Conservation (phyloP, 2,113 vertebrate species). For the Cyanoderma ruficeps region DNA sequence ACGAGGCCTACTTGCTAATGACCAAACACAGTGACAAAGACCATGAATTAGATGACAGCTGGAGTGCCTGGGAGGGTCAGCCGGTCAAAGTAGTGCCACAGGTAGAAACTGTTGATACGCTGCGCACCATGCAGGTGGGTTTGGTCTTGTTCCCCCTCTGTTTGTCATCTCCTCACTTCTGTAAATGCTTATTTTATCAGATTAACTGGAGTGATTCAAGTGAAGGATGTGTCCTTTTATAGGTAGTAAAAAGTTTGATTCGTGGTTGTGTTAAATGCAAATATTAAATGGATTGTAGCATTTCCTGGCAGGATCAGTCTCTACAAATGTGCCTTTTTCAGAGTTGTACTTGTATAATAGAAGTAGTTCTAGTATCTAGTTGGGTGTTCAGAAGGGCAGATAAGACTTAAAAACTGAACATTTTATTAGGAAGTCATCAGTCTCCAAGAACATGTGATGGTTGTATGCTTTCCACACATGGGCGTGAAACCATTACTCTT, state of each 20-base stretch:
- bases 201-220: neutral
- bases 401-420: neutral
- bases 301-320: neutral
- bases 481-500: neutral
- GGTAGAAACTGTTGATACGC: slow-evolving; percentile 90
- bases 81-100: slow-evolving; percentile 88
- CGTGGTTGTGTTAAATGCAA: neutral
- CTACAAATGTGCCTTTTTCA: neutral
- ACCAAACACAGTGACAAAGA: slow-evolving; percentile 83
- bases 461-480: neutral
- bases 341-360: neutral
- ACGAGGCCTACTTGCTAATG: slow-evolving; percentile 90
- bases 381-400: neutral
- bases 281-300: neutral
- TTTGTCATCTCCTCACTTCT: neutral
- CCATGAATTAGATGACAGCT: slow-evolving; percentile 64
- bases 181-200: neutral
- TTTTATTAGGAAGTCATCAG: neutral
- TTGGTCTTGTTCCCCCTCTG: neutral
- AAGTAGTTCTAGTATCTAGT: neutral
- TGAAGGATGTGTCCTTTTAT: neutral
- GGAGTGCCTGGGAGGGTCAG: slow-evolving; percentile 84
- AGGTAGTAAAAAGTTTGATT: neutral
- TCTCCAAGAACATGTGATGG: neutral
- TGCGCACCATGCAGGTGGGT: slow-evolving; percentile 88